Conservation (phyloP, 2,888 invertebrate species). For the Callyntrura guangdongensis region DNA sequence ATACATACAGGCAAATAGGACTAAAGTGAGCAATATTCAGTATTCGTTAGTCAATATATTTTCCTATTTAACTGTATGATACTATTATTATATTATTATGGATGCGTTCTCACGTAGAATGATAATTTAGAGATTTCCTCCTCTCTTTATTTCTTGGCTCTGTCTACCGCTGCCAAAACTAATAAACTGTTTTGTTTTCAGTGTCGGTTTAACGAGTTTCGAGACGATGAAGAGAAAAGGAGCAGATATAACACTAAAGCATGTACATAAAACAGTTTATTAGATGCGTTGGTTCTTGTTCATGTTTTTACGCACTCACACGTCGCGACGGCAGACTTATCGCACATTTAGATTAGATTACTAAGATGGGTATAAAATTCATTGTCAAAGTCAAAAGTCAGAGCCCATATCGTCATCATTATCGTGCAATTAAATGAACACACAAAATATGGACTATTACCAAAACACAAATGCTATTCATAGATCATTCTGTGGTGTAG, state of each 20-base stretch:
- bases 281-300: not conserved
- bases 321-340: not conserved
- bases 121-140: constrained; percentile 28
- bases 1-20: no score
- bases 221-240: not conserved
- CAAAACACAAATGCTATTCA: not conserved
- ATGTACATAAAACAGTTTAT: constrained; percentile 23
- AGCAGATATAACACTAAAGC: not conserved
- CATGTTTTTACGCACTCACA: constrained; percentile 23
- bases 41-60: not conserved
- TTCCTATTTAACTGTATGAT: not conserved
- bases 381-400: constrained; percentile 76
- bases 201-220: constrained; percentile 15
- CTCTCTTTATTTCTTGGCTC: constrained; percentile 27
- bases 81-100: constrained; percentile 10
- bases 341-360: constrained; percentile 19
- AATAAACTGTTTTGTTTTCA: constrained; percentile 44
- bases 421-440: constrained; percentile 17
- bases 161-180: constrained; percentile 35
- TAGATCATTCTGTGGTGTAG: not conserved
- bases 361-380: constrained; percentile 53
- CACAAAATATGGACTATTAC: constrained; percentile 30
- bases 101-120: constrained; percentile 48
- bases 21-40: not conserved
- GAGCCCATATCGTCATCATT: constrained; percentile 41